These are phyloP conservation scores for Pseudoips prasinana DNA, from an alignment of 2,888 invertebrate genomes.

Conservation along the genomic window DNA sequence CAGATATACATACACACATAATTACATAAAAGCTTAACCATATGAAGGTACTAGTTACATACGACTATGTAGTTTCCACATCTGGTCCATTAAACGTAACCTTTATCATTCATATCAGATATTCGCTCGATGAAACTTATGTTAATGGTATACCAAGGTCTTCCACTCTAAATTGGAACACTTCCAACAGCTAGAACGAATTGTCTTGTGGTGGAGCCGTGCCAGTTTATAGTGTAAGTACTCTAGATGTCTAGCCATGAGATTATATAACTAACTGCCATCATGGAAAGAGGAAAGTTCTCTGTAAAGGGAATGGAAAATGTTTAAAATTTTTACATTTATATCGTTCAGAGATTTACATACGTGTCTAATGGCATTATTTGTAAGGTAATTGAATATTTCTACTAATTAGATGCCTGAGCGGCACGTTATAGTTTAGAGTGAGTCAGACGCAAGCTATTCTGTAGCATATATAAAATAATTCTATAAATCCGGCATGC, in stretches of 20 bases:
- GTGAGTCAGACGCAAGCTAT: conserved; percentile 60
- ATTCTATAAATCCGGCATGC: conserved; percentile 68
- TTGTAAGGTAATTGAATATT: conserved; percentile 27
- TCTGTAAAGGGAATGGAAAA: conserved; percentile 4
- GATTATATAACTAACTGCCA: conserved; percentile 18
- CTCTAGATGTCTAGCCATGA: conserved; percentile 17
- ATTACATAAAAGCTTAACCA: conserved; percentile 46
- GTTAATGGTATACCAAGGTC: no score
- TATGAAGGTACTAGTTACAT: conserved; percentile 39
- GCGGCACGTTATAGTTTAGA: conserved; percentile 44
- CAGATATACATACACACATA: conserved; percentile 43
- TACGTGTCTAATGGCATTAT: conserved; percentile 16
- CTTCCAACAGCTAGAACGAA: no score
- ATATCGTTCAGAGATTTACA: no score
- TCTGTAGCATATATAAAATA: conserved; percentile 64
- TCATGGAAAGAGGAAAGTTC: conserved; percentile 8
- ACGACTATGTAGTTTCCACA: conserved; percentile 31
- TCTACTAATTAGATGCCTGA: conserved; percentile 42
- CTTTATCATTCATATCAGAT: conserved; percentile 20
- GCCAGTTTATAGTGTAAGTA: no score
- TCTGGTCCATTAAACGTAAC: conserved; percentile 35
- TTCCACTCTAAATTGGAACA: background rate
- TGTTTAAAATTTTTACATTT: no score
- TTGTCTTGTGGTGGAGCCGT: no score
- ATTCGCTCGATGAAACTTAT: conserved; percentile 26